Base-by-base conservation (phyloP, 2,113 vertebrate species). In the Danionella cerebrum region DNA sequence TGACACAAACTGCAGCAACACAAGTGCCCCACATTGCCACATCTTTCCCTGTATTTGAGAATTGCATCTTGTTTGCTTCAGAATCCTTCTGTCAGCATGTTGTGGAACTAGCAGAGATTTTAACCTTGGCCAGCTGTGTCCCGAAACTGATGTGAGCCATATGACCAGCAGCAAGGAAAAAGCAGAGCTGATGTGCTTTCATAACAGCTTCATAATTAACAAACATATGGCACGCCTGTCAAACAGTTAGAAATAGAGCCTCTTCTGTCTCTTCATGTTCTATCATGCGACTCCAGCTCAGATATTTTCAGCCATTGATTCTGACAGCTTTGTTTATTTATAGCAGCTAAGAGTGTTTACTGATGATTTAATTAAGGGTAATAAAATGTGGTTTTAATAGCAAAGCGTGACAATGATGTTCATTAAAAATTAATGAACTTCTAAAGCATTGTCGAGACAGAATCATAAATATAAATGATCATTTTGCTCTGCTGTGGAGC, bases 111-210 rank as follows among this genome's bases (percentile, higher is more conserved):
- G 71, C 21, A 63, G 55, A 62, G 71, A 68, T 36, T 67, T 73
- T 62, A 59, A 52, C 65, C 71, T 53, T 57, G 35, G 41, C 71
- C 21, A 66, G 65, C 71, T 62, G 39, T 59, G 8, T 63, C 71
- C 57, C 50, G 38, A 66, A 65, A 54, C 57, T 68, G 65, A 73
- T 73, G 64, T 31, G 72, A 74, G 72, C 24, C 51, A 47, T 50
- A 48, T 65, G 66, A 73, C 66, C 65, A 48, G 51, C 65, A 14
- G 29, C 50, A 38, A 33, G 1, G 60, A 27, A 57, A 54, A 69
- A 54, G 13, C 59, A 12, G 41, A 38, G 39, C 71, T 41, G 51
- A 64, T 50, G 31, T 53, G 60, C 44, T 64, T 70, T 63, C 51
- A 48, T 70, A 50, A 53, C 29, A 16, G 3, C 48, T 48, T 50